These are phyloP conservation scores for Patella vulgata DNA, from an alignment of 1,140 invertebrate genomes.

Conservation along the genomic window DNA sequence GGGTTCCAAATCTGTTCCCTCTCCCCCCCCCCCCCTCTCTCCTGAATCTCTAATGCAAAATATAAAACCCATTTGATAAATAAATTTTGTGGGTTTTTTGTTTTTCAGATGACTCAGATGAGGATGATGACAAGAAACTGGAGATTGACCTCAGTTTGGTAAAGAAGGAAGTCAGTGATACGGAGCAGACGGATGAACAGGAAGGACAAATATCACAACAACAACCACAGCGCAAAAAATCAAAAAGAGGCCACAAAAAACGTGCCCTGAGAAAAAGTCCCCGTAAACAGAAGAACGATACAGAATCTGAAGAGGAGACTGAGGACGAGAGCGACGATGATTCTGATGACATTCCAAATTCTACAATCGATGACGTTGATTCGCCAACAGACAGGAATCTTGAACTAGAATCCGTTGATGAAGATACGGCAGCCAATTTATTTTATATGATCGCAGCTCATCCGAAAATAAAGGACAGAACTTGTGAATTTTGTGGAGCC, in stretches of 20 bases:
- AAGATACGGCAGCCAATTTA: background rate
- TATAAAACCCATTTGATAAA: too few species aligned
- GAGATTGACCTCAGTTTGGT: background rate
- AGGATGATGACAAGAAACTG: conserved; percentile 9
- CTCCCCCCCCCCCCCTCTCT: background rate
- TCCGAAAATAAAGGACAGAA: conserved; percentile 33
- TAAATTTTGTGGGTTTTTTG: too few species aligned
- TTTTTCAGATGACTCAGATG: conserved; percentile 18
- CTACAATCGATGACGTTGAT: background rate
- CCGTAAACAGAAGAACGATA: background rate
- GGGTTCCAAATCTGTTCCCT: conserved; percentile 1
- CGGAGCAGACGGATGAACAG: background rate
- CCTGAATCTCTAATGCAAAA: background rate
- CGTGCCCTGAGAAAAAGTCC: background rate
- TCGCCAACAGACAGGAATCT: background rate
- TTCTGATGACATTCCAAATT: background rate
- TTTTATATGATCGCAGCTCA: background rate
- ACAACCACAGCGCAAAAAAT: background rate
- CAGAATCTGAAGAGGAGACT: conserved; percentile 1
- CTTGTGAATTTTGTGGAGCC: conserved; percentile 56
- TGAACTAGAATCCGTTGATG: background rate
- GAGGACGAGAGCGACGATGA: background rate
- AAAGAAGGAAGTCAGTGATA: background rate
- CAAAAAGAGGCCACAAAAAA: background rate
- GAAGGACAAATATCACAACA: background rate